Percentiles rank a stretch among this genome's conserved stretches.
Conservation (phyloP, 2,113 vertebrate species). For the Oryzias melastigma region DNA sequence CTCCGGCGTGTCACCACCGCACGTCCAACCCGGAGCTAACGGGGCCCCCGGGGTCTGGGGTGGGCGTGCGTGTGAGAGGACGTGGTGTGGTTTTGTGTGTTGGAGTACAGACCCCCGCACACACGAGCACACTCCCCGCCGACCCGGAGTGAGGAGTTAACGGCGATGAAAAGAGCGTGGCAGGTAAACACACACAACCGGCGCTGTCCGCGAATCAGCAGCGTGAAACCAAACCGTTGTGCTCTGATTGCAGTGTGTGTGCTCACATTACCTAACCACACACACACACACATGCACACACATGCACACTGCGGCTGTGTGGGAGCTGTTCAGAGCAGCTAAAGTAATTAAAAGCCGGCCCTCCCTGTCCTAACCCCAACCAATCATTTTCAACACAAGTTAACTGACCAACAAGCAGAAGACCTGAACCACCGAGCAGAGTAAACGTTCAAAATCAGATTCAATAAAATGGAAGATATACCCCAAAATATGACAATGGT, state of each 20-base stretch:
- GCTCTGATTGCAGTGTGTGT: constrained; percentile 9
- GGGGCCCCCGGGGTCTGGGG: constrained; percentile 47
- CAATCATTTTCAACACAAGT: constrained; percentile 7
- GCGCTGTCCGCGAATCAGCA: constrained; percentile 51
- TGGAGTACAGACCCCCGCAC: neutral
- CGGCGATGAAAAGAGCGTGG: constrained; percentile 38
- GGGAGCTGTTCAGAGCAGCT: constrained; percentile 6
- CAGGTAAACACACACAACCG: constrained; percentile 50
- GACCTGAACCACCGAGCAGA: neutral
- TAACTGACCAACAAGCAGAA: neutral
- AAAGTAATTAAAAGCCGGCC: constrained; percentile 47
- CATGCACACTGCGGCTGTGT: neutral
- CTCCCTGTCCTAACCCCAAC: too few species aligned
- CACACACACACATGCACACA: neutral
- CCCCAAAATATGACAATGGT: too few species aligned
- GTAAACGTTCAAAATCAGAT: too few species aligned
- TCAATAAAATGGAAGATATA: too few species aligned
- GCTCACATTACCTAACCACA: constrained; percentile 20
- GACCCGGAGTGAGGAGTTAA: constrained; percentile 42
- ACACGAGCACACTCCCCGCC: constrained; percentile 12
- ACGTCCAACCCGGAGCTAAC: constrained; percentile 62
- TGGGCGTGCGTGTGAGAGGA: neutral
- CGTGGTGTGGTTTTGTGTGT: constrained; percentile 9
- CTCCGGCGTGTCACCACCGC: constrained; percentile 60
- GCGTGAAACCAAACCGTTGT: constrained; percentile 54